phyloP scores from a whole-genome alignment of 2,888 invertebrate species.

The Melinaea marsaeus region DNA sequence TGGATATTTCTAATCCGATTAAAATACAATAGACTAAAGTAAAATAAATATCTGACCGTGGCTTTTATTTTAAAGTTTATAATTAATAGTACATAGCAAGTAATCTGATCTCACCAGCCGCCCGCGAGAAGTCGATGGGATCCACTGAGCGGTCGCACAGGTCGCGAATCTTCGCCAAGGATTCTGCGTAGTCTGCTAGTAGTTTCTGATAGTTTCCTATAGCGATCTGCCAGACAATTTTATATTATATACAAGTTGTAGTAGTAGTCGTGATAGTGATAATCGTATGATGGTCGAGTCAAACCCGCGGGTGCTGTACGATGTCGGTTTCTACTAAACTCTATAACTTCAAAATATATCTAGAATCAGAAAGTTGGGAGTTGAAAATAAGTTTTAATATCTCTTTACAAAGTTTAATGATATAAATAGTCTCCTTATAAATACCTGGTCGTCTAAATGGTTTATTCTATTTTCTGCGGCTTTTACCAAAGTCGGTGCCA shows the following conservation, averaged over 20 bases:
- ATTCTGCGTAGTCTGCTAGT: conserved; percentile 87
- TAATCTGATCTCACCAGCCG: conserved; percentile 79
- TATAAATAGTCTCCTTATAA: background rate
- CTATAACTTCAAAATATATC: too few relatives aligned
- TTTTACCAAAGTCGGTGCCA: conserved; percentile 62
- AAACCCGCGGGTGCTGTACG: too few relatives aligned
- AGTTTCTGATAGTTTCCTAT: conserved; percentile 95
- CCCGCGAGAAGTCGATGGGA: conserved; percentile 95
- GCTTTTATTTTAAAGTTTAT: background rate
- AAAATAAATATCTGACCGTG: too few relatives aligned
- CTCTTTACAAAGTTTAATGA: background rate
- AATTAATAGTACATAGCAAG: background rate
- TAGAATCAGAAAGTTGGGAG: too few relatives aligned
- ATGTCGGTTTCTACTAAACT: too few relatives aligned
- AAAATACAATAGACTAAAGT: too few relatives aligned
- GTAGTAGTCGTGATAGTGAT: too few relatives aligned
- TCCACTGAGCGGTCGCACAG: conserved; percentile 98
- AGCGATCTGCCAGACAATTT: conserved; percentile 65
- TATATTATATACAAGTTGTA: too few relatives aligned
- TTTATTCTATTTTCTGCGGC: conserved; percentile 58
- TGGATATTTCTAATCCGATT: too few relatives aligned
- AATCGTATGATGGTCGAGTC: too few relatives aligned
- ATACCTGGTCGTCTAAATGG: conserved; percentile 51
- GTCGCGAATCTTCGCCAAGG: conserved; percentile 88
- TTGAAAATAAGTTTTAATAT: background rate